These are phyloP conservation scores for Cynopterus sphinx DNA, from an alignment of 2,797 vertebrate genomes.

Conservation along the genomic window DNA sequence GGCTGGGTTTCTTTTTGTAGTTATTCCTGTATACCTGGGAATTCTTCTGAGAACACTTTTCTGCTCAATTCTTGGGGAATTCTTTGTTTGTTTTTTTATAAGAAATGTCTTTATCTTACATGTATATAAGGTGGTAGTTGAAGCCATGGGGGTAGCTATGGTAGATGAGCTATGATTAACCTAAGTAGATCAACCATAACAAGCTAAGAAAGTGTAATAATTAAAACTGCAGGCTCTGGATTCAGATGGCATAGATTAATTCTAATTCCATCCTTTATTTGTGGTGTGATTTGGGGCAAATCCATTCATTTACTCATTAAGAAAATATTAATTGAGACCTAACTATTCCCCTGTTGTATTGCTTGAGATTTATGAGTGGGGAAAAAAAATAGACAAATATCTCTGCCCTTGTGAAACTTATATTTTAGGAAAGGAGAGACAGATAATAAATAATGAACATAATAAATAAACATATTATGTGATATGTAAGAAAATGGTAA, in stretches of 20 bases:
- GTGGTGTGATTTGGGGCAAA: not conserved
- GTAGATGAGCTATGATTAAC: not conserved
- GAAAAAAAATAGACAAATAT: not conserved
- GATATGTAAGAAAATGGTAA: not conserved
- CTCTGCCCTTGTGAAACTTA: not conserved
- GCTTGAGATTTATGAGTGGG: not conserved
- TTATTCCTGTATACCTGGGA: not conserved
- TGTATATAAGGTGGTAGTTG: not conserved
- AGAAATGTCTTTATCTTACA: not conserved
- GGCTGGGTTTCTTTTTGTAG: not conserved
- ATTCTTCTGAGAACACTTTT: not conserved
- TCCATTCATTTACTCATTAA: not conserved
- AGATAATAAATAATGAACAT: not conserved
- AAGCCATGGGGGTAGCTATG: not conserved
- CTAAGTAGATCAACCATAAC: not conserved
- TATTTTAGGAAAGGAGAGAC: not conserved
- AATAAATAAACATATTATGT: not conserved
- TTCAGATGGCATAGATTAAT: not conserved
- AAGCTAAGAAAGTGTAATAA: not conserved
- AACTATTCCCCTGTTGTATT: not conserved
- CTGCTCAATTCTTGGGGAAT: not conserved
- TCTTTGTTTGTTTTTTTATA: not conserved
- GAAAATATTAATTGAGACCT: not conserved
- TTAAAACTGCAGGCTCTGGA: not conserved
- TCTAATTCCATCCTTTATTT: not conserved